Evolutionary conservation across 2,888 invertebrate genomes (phyloP), one percentile per base, ranked within the genome.

Genomic region (Eumacrocentrus americanus): DNA sequence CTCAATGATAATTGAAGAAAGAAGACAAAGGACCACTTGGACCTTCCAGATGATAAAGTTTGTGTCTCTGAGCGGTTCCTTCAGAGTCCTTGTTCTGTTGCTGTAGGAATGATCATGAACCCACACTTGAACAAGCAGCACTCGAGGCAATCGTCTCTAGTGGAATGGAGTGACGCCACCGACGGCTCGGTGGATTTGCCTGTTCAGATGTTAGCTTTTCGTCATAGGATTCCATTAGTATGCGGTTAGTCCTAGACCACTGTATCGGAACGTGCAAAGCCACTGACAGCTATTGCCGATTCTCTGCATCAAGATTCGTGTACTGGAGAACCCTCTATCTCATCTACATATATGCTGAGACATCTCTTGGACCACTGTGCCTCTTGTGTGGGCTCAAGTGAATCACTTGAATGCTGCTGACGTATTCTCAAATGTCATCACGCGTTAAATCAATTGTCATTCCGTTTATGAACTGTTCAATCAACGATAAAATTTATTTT

Each of bases 181-280:
- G 38, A 37, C 42, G 18, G 42, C 16, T 52, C n/a, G 29, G n/a
- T n/a, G n/a, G 52, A 11, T 22, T 37, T 9, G 12, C 20, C 9
- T 23, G 40, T 20, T 62, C 69, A 70, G 73, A 72, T 71, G 74
- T 73, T 74, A 67, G 72, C 72, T 72, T 70, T 70, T 69, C 70
- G 70, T 73, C 74, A 76, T 76, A 73, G 71, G 69, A 48, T 62
- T 64, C 69, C 68, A 73, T 73, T 73, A 72, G 70, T 70, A 72
- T 73, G 71, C 73, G 70, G 70, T 58, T 44, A 25, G 46, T 25
- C 14, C 12, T 23, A 46, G 52, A 38, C 52, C 44, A 34, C 51
- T 58, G 42, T 58, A 44, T 51, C 23, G 58, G 51, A 44, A 52
- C 44, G 58, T 52, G 44, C 44, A 22, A 44, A 51, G 52, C 46